Evolutionary conservation across 2,113 vertebrate genomes (phyloP), one percentile per base, ranked within the genome.

Genomic region (Aspiorhynchus laticeps): DNA sequence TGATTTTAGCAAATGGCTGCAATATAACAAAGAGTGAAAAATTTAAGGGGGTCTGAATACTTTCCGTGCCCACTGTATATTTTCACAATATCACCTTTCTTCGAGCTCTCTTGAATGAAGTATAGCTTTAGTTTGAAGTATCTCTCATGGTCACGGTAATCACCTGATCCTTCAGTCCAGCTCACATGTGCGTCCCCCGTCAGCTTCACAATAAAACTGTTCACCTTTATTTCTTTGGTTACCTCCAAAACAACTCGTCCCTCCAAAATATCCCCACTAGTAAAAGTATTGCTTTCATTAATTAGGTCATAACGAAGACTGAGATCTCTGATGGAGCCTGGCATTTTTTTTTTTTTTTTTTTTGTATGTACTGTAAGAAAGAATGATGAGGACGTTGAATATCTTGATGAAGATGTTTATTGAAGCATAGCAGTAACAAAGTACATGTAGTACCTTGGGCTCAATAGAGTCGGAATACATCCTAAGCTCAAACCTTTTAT

Each of bases 111-210:
- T 8, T 86, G 48, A 48, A 93, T 91, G 0, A 95, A 80, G 46
- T 91, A 90, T 26, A 92, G 82, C 76, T 93, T 95, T 28, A 93
- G 17, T 86, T 95, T 95, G 63, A 95, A 95, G 21, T 92, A 93
- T 90, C 92, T 93, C 17, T 56, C 90, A 56, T 89, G 61, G 3
- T 90, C 85, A 0, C 26, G 51, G 87, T 94, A 93, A 12, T 87
- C 88, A 0, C 0, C 15, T 26, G 26, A 17, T 41, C 4, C 79
- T 8, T 33, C 53, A 0, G 88, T 85, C 94, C 95, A 95, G 0
- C 9, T 79, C 0, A 94, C 93, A 0, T 88, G 0, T 0, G 92
- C 93, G 19, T 95, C 93, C 4, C 95, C 94, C 46, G 91, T 95
- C 0, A 80, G 89, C 85, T 94, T 95, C 0, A 95, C 43, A 41